Evolutionary conservation across 2,113 vertebrate genomes (phyloP).

Genomic region (Tachycineta bicolor): DNA sequence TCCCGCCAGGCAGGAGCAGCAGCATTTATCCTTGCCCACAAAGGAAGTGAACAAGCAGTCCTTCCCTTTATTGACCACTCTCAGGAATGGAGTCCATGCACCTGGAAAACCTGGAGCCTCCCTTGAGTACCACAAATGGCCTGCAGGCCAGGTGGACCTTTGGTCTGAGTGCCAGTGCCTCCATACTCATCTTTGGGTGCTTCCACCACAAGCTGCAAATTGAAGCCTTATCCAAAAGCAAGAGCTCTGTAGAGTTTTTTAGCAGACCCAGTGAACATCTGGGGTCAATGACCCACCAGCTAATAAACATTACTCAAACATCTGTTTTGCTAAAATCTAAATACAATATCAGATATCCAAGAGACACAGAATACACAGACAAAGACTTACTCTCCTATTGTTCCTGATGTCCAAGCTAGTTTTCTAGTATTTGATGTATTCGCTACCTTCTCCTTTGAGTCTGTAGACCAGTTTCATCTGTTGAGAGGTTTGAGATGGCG

Average conservation of each 20-base stretch:
- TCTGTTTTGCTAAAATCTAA: not conserved
- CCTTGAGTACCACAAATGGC: not conserved
- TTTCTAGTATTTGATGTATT: not conserved
- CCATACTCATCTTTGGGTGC: not conserved
- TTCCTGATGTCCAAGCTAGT: not conserved
- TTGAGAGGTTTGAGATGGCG: not conserved
- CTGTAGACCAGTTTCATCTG: not conserved
- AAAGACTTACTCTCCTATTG: not conserved
- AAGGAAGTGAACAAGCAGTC: conserved; percentile 29
- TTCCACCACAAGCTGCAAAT: not conserved
- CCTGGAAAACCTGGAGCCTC: not conserved
- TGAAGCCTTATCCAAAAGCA: not conserved
- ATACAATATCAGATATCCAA: not conserved
- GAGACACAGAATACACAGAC: not conserved
- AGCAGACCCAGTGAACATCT: not conserved
- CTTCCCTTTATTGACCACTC: not conserved
- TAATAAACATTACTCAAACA: not conserved
- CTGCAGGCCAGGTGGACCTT: conserved; percentile 5
- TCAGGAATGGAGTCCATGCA: conserved; percentile 20
- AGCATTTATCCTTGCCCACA: conserved; percentile 57
- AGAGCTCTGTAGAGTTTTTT: not conserved
- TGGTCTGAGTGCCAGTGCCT: not conserved
- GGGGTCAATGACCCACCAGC: not conserved
- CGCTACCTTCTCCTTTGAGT: not conserved
- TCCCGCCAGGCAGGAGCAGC: conserved; percentile 50